phyloP scores from a whole-genome alignment of 2,113 vertebrate genomes.

The Oncorhynchus keta region DNA sequence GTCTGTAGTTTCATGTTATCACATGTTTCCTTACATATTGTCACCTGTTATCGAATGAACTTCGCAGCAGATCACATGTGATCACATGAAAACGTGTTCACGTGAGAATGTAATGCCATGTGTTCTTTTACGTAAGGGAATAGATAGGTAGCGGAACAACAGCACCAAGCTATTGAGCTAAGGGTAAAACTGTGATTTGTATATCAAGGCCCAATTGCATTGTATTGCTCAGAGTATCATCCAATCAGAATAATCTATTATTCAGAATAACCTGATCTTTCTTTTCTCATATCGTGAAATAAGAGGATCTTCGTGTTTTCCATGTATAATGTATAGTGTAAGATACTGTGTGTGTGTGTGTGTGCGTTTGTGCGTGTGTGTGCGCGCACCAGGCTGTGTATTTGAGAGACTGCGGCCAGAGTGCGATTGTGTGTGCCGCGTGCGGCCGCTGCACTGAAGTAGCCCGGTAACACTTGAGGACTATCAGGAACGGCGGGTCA shows the following conservation, averaged over 20 bases:
- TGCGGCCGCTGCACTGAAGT: constrained; percentile 38
- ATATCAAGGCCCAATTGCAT: constrained; percentile 6
- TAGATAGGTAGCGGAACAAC: too few species aligned
- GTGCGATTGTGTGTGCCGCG: constrained; percentile 39
- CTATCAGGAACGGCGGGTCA: constrained; percentile 45
- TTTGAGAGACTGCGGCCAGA: constrained; percentile 13
- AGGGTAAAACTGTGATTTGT: constrained; percentile 27
- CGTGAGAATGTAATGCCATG: too few species aligned
- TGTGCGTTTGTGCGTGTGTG: constrained; percentile 43
- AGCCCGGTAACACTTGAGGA: constrained; percentile 12
- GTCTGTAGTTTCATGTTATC: too few species aligned
- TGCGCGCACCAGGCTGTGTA: background rate
- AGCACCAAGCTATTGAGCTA: too few species aligned
- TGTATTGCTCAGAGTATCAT: constrained; percentile 35
- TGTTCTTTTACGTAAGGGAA: too few species aligned
- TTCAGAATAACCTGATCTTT: background rate
- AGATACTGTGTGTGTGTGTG: constrained; percentile 11
- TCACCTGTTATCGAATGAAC: too few species aligned
- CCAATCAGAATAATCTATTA: background rate
- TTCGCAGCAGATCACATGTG: too few species aligned
- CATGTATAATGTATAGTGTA: background rate
- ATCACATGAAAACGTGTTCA: too few species aligned
- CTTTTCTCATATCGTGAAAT: constrained; percentile 2
- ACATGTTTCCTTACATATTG: too few species aligned
- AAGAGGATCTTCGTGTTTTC: background rate